Evolutionary conservation across 2,797 vertebrate species (phyloP).

Genomic region (Semotilus atromaculatus): DNA sequence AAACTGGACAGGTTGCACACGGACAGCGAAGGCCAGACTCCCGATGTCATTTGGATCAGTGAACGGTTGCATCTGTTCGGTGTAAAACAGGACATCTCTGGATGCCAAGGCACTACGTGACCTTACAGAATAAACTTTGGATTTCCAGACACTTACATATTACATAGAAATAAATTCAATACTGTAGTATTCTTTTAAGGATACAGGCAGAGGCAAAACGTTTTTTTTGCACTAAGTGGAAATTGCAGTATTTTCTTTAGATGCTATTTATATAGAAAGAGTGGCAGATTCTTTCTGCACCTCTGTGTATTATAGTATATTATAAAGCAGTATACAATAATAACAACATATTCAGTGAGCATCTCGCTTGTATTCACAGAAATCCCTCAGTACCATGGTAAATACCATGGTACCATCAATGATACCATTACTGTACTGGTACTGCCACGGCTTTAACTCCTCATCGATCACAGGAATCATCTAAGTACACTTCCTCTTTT

Average conservation of each 20-base stretch:
- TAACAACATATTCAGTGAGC: neutral
- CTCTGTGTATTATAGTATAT: neutral
- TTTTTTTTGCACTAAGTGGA: no score
- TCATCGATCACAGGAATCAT: neutral
- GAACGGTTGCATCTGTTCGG: conserved; percentile 54
- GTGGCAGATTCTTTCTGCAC: neutral
- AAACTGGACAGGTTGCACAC: conserved; percentile 68
- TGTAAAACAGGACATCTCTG: conserved; percentile 36
- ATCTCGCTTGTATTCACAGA: neutral
- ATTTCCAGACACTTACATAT: conserved; percentile 2
- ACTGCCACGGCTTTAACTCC: neutral
- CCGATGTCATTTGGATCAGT: conserved; percentile 64
- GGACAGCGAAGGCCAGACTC: conserved; percentile 64
- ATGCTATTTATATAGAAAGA: neutral
- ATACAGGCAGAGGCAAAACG: neutral
- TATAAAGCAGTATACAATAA: neutral
- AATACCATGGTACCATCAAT: neutral
- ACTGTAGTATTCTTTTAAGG: neutral
- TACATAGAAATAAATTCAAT: neutral
- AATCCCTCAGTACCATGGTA: neutral
- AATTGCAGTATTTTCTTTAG: neutral
- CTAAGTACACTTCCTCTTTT: neutral
- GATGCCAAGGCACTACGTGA: conserved; percentile 34
- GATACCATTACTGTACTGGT: neutral
- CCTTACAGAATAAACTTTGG: conserved; percentile 34